Base-by-base conservation (phyloP, 2,797 vertebrate genomes). In the Channallabes apus region DNA sequence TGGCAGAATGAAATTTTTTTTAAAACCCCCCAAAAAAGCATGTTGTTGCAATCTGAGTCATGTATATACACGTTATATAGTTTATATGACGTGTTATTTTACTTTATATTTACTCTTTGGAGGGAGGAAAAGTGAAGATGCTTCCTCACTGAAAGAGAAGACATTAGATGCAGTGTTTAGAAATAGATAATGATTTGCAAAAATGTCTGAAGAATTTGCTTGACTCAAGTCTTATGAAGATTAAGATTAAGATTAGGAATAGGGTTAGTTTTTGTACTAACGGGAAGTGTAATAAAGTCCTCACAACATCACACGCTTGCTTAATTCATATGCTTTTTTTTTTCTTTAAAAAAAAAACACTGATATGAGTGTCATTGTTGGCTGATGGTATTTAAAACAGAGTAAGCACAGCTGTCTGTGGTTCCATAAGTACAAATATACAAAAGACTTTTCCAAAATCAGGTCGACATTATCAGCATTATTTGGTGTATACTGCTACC, bases 321-420 rank as follows among this genome's bases (percentile, higher is more conserved):
- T 22, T 9, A 77, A 35, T 12, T 56, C 17, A 29, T 18, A 59
- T 78, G 75, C 46, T 51, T 51, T 51, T 11, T 51, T 51, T 51
- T 3, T 0, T 77, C 59, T 51, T 18, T 20, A 22, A 27, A 76
- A 59, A 77, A 80, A 62, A 41, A 41, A 41, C 2, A 38, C 32
- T 59, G 9, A 24, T 61, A 4, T 79, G 24, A n/a, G 0, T 64
- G 17, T 62, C 2, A 79, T 11, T 62, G 20, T 1, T 79, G 24
- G 32, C 14, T 64, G 22, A 14, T 79, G 35, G 24, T 41, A 79
- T 79, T 64, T 79, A 62, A 79, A 79, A 46, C 27, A 64, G 14
- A 0, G 2, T 1, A 41, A 46, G 24, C 32, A 41, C 35, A 38
- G 15, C 72, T 54, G 41, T 73, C 12, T 46, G 46, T 75, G n/a